These are phyloP conservation scores for Hoplostethus atlanticus DNA, from an alignment of 2,797 vertebrate genomes.

Conservation along the genomic window DNA sequence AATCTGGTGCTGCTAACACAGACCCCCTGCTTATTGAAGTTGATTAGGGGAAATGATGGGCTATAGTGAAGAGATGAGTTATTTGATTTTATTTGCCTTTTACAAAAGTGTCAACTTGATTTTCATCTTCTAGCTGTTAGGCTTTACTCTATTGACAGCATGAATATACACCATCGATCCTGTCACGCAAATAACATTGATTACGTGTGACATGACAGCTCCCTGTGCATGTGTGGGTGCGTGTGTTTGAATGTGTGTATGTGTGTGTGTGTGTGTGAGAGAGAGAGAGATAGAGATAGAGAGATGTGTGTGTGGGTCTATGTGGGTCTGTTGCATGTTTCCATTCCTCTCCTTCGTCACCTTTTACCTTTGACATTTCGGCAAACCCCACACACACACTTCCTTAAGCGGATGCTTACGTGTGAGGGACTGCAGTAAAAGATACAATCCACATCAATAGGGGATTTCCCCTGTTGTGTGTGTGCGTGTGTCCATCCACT, in stretches of 20 bases:
- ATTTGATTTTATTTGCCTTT: slow-evolving; percentile 16
- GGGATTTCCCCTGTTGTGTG: slow-evolving; percentile 66
- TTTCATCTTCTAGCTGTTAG: slow-evolving; percentile 15
- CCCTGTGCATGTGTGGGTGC: slow-evolving; percentile 29
- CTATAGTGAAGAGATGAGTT: background rate
- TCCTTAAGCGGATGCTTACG: slow-evolving; percentile 64
- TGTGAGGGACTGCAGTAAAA: slow-evolving; percentile 60
- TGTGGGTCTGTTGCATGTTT: slow-evolving; percentile 77
- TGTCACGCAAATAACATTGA: slow-evolving; percentile 53
- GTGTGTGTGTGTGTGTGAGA: slow-evolving; percentile 16
- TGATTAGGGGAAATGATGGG: background rate
- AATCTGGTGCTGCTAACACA: no score
- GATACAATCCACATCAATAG: slow-evolving; percentile 50
- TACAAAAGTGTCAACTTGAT: slow-evolving; percentile 14
- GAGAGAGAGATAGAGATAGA: slow-evolving; percentile 39
- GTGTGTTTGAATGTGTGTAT: no score
- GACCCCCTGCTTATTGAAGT: background rate
- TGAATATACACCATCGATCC: slow-evolving; percentile 35
- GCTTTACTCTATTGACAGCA: slow-evolving; percentile 16
- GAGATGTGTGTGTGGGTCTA: slow-evolving; percentile 67
- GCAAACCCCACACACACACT: slow-evolving; percentile 75
- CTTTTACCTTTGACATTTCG: slow-evolving; percentile 83
- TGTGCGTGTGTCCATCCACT: slow-evolving; percentile 58
- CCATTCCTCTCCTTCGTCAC: slow-evolving; percentile 63
- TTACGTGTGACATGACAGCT: slow-evolving; percentile 43